Evolutionary conservation across 2,888 invertebrate species (phyloP).

Genomic region (Eupithecia pulchellata): DNA sequence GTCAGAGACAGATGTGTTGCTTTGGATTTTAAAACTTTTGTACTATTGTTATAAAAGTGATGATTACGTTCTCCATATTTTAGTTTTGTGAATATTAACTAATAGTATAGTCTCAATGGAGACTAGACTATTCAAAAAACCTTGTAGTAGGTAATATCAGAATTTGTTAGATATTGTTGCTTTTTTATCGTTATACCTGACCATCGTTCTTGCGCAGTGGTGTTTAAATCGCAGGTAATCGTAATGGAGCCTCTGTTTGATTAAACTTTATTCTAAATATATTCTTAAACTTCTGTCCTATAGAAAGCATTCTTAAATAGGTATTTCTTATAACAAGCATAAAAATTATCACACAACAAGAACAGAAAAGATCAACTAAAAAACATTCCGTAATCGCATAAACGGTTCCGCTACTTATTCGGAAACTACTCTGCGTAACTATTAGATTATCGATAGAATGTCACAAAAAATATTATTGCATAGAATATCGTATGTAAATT

Average conservation of each 20-base stretch:
- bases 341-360: background rate
- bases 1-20: slow-evolving; percentile 25
- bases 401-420: slow-evolving; percentile 44
- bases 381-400: slow-evolving; percentile 32
- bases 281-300: background rate
- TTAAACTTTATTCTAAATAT: background rate
- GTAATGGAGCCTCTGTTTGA: background rate
- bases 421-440: slow-evolving; percentile 47
- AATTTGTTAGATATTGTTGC: background rate
- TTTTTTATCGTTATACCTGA: background rate
- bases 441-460: slow-evolving; percentile 74
- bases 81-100: too few species aligned
- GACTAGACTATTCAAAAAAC: background rate
- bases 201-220: background rate
- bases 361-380: slow-evolving; percentile 12
- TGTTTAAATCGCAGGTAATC: background rate
- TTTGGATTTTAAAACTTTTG: slow-evolving; percentile 14
- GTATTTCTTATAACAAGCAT: background rate
- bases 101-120: background rate
- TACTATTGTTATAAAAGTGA: background rate
- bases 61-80: background rate
- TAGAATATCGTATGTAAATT: slow-evolving; percentile 77
- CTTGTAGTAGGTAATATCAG: too few species aligned
- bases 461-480: slow-evolving; percentile 68
- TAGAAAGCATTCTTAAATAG: background rate